Base-by-base conservation (phyloP, 2,797 vertebrate species). In the Spinus pinus region DNA sequence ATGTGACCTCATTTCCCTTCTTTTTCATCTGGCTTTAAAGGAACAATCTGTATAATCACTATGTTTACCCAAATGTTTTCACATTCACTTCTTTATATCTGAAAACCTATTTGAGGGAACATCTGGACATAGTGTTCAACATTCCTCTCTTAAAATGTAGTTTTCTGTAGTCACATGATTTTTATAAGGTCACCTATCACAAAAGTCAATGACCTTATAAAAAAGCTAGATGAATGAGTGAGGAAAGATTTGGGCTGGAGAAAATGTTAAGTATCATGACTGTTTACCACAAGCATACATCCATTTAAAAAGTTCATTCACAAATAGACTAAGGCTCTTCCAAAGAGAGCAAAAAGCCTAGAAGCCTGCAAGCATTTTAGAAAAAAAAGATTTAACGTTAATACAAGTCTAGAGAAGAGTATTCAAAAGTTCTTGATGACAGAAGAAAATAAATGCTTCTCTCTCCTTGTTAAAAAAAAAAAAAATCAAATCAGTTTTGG, bases 171-270 rank as follows among this genome's bases (percentile, higher is more conserved):
- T 25, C 64, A 66, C 33, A 35, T 42, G 41, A 28, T 69, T 90
- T 95, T 92, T 86, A 58, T 67, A 90, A 95, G 88, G 75, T 91
- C 93, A 86, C 25, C 30, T 64, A 62, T 70, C 65, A 91, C 35
- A 58, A n/a, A 47, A 78, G 46, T 81, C 44, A 35, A 49, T 94
- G 86, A 95, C 80, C 70, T 96, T 88, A 84, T 42, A 54, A 84
- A 95, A 95, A 84, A 78, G 27, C 2, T 13, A 60, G 50, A 77
- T 61, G 77, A 83, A 88, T 70, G 35, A 39, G 37, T 75, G 53
- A 81, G 62, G 64, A 94, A 90, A 85, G 61, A 54, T 86, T 78
- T 79, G 54, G 51, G 54, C 39, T 73, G 25, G 14, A 81, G 71
- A 86, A 88, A 93, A 92, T 44, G 72, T 30, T 60, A 93, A 87